Evolutionary conservation across 2,113 vertebrate genomes (phyloP), one percentile per base, ranked within the genome.

Genomic region (Tenebrosternarchus preto): DNA sequence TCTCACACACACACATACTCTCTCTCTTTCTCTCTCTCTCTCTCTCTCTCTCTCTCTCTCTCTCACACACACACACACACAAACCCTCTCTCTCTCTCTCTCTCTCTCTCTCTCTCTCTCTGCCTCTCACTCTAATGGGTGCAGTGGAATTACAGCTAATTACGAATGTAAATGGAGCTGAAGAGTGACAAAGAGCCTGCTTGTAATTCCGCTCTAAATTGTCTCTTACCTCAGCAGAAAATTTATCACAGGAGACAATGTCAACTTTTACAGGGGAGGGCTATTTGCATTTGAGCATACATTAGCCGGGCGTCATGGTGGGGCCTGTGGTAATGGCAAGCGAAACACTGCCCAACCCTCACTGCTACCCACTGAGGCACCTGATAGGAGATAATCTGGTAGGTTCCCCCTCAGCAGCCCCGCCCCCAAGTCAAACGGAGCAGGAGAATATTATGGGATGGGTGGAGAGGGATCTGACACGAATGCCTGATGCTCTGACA

Each of bases 161-260:
- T 95, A 95, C 91, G 93, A 93, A 94, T 95, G 94, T 95, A 96
- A 97, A 95, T 95, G 95, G 94, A 93, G 91, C 92, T 91, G 90
- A 93, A 92, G 89, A 92, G 90, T 91, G 92, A 92, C 91, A 93
- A 92, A 93, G 89, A 92, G 90, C 86, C 93, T 93, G 94, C 93
- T 94, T 94, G 94, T 95, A 95, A 93, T 94, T 96, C 94, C 89
- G 93, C 93, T 93, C 92, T 95, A 94, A 95, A 96, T 94, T 94
- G 93, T 95, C 92, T 95, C 92, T 94, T 94, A 94, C 93, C 94
- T 96, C 95, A 95, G 95, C 95, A 95, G 93, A 96, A 96, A 95
- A 95, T 95, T 94, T 95, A 94, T 93, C 93, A 93, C 85, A 53
- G 90, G 92, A 95, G 94, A 94, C 95, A 95, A 94, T 94, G 95